Conservation (phyloP, 2,888 invertebrate genomes). For the Tetragonula carbonaria region DNA sequence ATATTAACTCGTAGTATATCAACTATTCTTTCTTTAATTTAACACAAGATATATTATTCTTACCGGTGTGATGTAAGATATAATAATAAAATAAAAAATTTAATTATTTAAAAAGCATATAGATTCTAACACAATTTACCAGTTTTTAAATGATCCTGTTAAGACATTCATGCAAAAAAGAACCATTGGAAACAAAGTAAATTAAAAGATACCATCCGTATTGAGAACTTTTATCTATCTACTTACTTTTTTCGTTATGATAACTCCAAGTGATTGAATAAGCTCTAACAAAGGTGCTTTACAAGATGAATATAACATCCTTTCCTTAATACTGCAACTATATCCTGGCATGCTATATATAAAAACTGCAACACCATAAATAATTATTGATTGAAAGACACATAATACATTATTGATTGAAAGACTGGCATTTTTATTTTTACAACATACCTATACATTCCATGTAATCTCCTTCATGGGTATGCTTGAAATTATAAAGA, state of each 20-base stretch:
- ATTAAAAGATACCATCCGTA: constrained; percentile 5
- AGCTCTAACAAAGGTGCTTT: constrained; percentile 95
- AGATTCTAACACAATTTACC: constrained; percentile 20
- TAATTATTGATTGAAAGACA: constrained; percentile 33
- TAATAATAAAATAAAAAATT: neutral
- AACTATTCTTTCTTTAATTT: neutral
- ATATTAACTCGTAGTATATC: neutral
- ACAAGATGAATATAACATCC: constrained; percentile 99
- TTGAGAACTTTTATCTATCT: constrained; percentile 16
- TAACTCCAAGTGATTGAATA: constrained; percentile 91
- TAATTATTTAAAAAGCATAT: neutral
- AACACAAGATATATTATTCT: neutral
- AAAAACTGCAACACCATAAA: constrained; percentile 90
- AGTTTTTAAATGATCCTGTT: constrained; percentile 12
- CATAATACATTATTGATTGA: constrained; percentile 24
- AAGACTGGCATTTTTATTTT: constrained; percentile 22
- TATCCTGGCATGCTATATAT: constrained; percentile 99
- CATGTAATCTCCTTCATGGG: constrained; percentile 95
- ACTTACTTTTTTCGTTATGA: constrained; percentile 94
- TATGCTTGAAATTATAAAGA: constrained; percentile 95
- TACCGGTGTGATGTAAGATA: neutral
- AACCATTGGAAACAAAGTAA: constrained; percentile 26
- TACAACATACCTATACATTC: constrained; percentile 91
- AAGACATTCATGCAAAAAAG: constrained; percentile 17
- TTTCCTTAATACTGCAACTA: constrained; percentile 96